phyloP scores from a whole-genome alignment of 2,797 vertebrate species.

The Myotis myotis region DNA sequence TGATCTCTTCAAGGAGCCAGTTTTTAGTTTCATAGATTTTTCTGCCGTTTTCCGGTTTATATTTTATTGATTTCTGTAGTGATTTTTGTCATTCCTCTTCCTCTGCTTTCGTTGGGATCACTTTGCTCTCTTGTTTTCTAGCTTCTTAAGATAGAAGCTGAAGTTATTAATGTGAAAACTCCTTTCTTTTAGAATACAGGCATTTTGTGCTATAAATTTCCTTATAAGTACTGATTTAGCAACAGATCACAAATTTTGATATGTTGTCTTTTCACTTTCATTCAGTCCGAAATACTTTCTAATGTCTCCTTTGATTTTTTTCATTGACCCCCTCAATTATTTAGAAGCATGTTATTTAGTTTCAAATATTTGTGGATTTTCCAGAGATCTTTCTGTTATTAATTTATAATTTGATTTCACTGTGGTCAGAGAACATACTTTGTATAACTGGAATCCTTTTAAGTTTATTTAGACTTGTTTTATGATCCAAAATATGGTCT shows the following conservation, averaged over 20 bases:
- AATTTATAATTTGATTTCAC: slow-evolving; percentile 74
- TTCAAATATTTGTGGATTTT: slow-evolving; percentile 74
- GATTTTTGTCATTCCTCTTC: slow-evolving; percentile 22
- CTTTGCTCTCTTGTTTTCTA: neutral
- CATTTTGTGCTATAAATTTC: neutral
- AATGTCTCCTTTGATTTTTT: slow-evolving; percentile 49
- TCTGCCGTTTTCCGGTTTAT: neutral
- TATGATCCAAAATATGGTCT: slow-evolving; percentile 53
- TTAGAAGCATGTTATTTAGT: slow-evolving; percentile 66
- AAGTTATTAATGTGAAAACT: slow-evolving; percentile 13
- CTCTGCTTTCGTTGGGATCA: slow-evolving; percentile 1
- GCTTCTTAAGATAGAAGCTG: slow-evolving; percentile 33
- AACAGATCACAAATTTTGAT: slow-evolving; percentile 6
- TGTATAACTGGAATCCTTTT: slow-evolving; percentile 57
- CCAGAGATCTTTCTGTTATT: slow-evolving; percentile 72
- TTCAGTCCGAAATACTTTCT: slow-evolving; percentile 26
- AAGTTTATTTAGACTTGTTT: slow-evolving; percentile 70
- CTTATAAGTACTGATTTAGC: slow-evolving; percentile 6
- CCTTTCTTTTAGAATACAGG: slow-evolving; percentile 33
- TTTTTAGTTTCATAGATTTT: slow-evolving; percentile 32
- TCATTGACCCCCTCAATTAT: slow-evolving; percentile 57
- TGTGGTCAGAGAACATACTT: slow-evolving; percentile 64
- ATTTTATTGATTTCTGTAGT: neutral
- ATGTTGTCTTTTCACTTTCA: slow-evolving; percentile 44
- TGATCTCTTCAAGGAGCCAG: slow-evolving; percentile 1